phyloP scores from a whole-genome alignment of 1,140 invertebrate genomes.

The Potamilus streckersoni region DNA sequence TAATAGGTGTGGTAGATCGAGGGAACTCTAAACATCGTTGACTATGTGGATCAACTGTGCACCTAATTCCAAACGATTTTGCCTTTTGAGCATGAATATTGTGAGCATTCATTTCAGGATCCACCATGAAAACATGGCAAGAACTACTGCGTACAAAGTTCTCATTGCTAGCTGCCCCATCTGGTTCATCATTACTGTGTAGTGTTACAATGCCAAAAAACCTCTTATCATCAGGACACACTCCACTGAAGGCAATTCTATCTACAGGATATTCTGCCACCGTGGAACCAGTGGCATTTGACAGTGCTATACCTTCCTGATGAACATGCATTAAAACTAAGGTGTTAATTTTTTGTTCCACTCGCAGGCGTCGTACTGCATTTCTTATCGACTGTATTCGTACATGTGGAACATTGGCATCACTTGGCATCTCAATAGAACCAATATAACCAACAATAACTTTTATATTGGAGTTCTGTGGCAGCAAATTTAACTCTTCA shows the following conservation, averaged over 20 bases:
- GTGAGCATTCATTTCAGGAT: constrained; percentile 81
- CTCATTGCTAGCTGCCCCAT: constrained; percentile 2
- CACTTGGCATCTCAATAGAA: constrained; percentile 94
- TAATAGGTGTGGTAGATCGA: constrained; percentile 85
- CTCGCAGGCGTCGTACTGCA: constrained; percentile 87
- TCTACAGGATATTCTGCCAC: constrained; percentile 87
- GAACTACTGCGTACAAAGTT: constrained; percentile 78
- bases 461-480: constrained; percentile 73
- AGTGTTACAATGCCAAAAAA: constrained; percentile 94
- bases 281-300: constrained; percentile 74
- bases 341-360: constrained; percentile 89
- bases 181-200: constrained; percentile 66
- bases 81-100: constrained; percentile 81
- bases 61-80: constrained; percentile 81
- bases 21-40: constrained; percentile 89
- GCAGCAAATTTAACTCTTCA: constrained; percentile 40
- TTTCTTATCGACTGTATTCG: constrained; percentile 75
- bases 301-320: constrained; percentile 81
- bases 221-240: constrained; percentile 85
- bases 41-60: constrained; percentile 74
- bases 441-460: constrained; percentile 94
- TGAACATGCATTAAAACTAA: constrained; percentile 87
- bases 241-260: constrained; percentile 88
- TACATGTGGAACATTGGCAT: constrained; percentile 78
- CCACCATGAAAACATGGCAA: constrained; percentile 95